Conservation (phyloP, 1,140 invertebrate species). For the Paralvinella palmiformis region DNA sequence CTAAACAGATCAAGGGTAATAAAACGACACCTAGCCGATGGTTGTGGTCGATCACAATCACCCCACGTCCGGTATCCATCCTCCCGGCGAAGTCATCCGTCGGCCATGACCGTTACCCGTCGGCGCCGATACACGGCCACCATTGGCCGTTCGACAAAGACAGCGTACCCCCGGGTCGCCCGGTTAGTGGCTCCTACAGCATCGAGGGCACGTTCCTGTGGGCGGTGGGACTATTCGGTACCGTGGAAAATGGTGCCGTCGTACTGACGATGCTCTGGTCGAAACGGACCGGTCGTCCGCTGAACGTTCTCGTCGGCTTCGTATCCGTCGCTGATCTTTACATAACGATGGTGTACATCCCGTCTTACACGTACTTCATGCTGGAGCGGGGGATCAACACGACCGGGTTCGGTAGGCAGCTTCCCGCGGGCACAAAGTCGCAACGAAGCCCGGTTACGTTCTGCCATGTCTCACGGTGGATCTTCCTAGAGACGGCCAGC, state of each 20-base stretch:
- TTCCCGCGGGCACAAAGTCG: not conserved
- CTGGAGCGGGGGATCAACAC: not conserved
- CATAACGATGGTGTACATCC: not conserved
- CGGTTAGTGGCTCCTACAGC: not conserved
- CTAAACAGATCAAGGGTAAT: too few species aligned
- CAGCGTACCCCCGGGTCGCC: not conserved
- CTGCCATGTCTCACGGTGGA: not conserved
- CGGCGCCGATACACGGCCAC: not conserved
- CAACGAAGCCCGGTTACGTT: not conserved
- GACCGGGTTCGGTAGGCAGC: not conserved
- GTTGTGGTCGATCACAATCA: too few species aligned
- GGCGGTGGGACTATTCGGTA: not conserved
- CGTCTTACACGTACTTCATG: not conserved
- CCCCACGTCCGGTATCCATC: too few species aligned
- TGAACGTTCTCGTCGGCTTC: not conserved
- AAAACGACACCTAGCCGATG: too few species aligned
- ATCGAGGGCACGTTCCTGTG: conserved; percentile 20
- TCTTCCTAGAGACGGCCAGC: not conserved
- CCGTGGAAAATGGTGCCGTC: not conserved
- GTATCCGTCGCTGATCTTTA: not conserved
- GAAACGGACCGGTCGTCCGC: not conserved
- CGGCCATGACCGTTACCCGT: too few species aligned
- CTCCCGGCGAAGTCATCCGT: too few species aligned
- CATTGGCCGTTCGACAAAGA: not conserved
- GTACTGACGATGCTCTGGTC: not conserved